phyloP scores from a whole-genome alignment of 2,888 invertebrate species.

The Eumerus sabulonum region DNA sequence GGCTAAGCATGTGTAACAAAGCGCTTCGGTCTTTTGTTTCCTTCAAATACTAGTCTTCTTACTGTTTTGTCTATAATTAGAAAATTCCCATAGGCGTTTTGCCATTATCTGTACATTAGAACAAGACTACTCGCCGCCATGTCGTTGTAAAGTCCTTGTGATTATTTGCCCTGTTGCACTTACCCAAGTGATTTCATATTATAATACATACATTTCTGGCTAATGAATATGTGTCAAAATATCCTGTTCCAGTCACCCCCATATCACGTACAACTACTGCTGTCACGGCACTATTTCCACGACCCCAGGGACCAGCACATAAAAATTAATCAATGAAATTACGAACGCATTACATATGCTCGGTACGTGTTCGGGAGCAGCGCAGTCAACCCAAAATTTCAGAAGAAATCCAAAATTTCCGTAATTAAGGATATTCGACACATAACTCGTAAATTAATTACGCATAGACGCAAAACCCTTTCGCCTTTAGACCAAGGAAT shows the following conservation, averaged over 20 bases:
- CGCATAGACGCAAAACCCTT: slow-evolving; percentile 17
- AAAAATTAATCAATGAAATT: slow-evolving; percentile 39
- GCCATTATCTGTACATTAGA: no score
- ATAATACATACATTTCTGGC: no score
- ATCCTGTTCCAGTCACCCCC: not conserved
- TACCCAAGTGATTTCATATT: no score
- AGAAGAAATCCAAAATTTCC: slow-evolving; percentile 34
- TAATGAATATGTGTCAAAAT: slow-evolving; percentile 1
- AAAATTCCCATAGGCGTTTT: no score
- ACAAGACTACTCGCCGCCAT: no score
- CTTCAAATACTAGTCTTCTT: no score
- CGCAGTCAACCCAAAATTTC: slow-evolving; percentile 6
- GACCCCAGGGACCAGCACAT: not conserved
- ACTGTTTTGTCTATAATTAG: no score
- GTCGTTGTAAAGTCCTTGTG: no score
- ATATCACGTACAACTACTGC: not conserved
- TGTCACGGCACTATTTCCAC: slow-evolving; percentile 3
- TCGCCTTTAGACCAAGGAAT: slow-evolving; percentile 22
- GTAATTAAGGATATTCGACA: slow-evolving; percentile 45
- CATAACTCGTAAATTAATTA: slow-evolving; percentile 49
- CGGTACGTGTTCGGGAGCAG: slow-evolving; percentile 15
- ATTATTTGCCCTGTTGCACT: no score
- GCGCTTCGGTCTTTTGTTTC: no score
- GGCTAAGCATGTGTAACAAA: no score
- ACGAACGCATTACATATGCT: slow-evolving; percentile 44